A percentile compares a stretch with the other conserved stretches of the same genome.
Evolutionary conservation across 1,140 invertebrate species (phyloP).

Genomic region (Littorina saxatilis): DNA sequence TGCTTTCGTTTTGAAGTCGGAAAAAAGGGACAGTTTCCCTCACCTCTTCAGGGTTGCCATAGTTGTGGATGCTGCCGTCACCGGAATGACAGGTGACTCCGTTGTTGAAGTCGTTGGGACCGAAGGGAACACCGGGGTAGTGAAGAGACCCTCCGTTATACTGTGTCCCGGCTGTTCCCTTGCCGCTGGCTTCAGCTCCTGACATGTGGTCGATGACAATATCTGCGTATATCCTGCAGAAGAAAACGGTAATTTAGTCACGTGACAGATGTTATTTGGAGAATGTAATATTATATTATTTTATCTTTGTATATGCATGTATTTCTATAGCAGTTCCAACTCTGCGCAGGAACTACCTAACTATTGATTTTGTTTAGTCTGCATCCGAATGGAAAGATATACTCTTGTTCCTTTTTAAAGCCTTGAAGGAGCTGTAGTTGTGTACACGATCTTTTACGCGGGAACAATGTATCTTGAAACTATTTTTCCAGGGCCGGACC

Average conservation of each 20-base stretch:
- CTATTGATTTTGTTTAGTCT: no score
- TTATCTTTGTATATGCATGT: neutral
- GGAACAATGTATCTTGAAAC: no score
- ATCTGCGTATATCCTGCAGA: neutral
- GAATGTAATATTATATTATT: neutral
- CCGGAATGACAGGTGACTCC: conserved; percentile 67
- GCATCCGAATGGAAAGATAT: no score
- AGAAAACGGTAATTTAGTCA: conserved; percentile 82
- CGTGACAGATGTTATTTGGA: neutral
- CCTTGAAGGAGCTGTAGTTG: no score
- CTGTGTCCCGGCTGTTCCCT: conserved; percentile 68
- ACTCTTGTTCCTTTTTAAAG: no score
- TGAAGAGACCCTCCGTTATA: conserved; percentile 71
- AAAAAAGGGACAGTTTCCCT: conserved; percentile 66
- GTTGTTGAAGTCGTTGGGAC: conserved; percentile 70
- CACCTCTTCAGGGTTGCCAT: conserved; percentile 69
- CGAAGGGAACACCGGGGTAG: conserved; percentile 78
- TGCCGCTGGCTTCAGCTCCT: conserved; percentile 75
- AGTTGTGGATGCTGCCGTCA: conserved; percentile 73
- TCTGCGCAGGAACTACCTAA: no score
- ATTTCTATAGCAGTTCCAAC: neutral
- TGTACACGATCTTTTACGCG: no score
- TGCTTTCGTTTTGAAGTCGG: neutral
- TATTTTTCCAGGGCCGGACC: no score
- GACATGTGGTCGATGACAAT: conserved; percentile 89